Evolutionary conservation across 2,113 vertebrate species (phyloP), one percentile per base, ranked within the genome.

Genomic region (Rattus rattus): DNA sequence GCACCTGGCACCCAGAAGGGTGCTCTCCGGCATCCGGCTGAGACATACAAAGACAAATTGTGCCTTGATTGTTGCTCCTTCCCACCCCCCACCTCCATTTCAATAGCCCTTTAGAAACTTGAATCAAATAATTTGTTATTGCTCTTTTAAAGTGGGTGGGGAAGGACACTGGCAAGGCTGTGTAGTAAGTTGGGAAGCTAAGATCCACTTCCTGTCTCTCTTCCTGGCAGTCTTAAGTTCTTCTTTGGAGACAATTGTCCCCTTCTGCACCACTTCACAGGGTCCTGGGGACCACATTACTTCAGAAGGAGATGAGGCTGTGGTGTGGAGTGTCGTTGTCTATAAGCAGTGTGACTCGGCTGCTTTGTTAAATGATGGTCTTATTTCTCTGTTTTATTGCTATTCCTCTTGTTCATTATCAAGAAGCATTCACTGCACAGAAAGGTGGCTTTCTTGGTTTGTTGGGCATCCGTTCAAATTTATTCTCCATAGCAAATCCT

Each of bases 321-420:
- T 30, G 49, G 22, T 24, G 93, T 39, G 47, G 65, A 54, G 33
- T 61, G 70, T 61, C 28, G 30, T 13, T 76, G 52, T 63, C 73
- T 92, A 28, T 84, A 30, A 54, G 84, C 3, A 63, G 36, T 6
- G n/a, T 56, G 56, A 49, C 26, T 87, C 0, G 9, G 24, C 76
- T 8, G 10, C 13, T 14, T 65, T 84, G 16, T 7, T 90, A 87
- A 91, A 77, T 80, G 2, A 90, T 56, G 19, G 28, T 70, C 69
- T 81, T 2, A 2, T 26, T 91, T 96, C 54, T 80, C 88, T 75
- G n/a, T 75, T 96, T 93, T 85, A 87, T 30, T 59, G 30, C 8
- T 80, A 3, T 88, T 28, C 13, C 16, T 56, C 3, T 73, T 94
- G 11, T 72, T 70, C 14, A 6, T 49, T 70, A 67, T 69, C 33